Conservation (phyloP, 2,113 vertebrate species). For the Sitta europaea region DNA sequence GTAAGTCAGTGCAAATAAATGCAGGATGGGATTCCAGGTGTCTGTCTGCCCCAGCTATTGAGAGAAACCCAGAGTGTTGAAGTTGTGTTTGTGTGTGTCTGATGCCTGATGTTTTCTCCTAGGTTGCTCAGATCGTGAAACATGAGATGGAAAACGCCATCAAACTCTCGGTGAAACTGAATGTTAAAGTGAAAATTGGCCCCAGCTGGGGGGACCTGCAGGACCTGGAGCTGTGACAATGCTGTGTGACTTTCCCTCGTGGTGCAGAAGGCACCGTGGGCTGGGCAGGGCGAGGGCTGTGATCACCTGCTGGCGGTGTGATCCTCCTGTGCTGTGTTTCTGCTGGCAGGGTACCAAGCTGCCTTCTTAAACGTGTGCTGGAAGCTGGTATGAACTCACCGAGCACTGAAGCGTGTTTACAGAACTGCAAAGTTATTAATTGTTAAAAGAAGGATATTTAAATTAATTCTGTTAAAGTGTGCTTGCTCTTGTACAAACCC, state of each 20-base stretch:
- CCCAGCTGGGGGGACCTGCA: conserved; percentile 91
- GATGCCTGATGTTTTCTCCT: background rate
- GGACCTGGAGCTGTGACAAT: conserved; percentile 79
- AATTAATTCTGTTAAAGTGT: background rate
- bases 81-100: background rate
- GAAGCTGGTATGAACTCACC: background rate
- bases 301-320: accelerated
- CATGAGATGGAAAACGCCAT: conserved; percentile 90
- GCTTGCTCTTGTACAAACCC: background rate
- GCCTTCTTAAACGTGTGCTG: background rate
- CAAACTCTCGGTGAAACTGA: conserved; percentile 86
- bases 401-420: background rate
- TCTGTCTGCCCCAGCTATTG: background rate
- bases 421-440: background rate
- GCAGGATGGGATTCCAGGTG: background rate
- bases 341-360: accelerated
- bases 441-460: background rate
- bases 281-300: background rate
- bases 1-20: background rate
- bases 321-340: background rate
- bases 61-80: background rate
- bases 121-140: conserved; percentile 96
- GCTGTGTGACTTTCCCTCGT: accelerated
- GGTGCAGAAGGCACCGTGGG: accelerated
- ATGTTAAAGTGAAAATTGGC: conserved; percentile 88